phyloP scores from a whole-genome alignment of 1,140 invertebrate genomes.

The Anthonomus grandis region DNA sequence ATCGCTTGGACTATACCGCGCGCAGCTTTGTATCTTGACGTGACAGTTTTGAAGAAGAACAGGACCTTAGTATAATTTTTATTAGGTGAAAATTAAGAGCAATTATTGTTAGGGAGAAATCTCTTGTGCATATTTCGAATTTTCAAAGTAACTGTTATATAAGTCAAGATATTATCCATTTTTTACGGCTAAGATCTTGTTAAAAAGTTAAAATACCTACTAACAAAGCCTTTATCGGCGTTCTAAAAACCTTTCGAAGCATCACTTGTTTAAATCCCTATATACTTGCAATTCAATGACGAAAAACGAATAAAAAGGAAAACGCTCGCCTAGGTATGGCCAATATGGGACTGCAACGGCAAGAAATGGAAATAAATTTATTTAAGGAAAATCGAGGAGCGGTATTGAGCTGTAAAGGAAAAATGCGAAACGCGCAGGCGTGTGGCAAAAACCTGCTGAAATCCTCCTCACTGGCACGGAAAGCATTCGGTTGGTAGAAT shows the following conservation, averaged over 20 bases:
- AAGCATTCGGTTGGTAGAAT: too few relatives aligned
- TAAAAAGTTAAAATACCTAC: background rate
- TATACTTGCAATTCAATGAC: background rate
- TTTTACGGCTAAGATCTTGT: background rate
- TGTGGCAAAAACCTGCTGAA: conserved; percentile 3
- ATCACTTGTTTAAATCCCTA: background rate
- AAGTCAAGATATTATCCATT: background rate
- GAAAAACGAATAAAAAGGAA: background rate
- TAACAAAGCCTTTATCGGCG: background rate
- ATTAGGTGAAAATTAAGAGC: too few relatives aligned
- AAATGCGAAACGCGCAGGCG: conserved; percentile 4
- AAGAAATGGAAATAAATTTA: conserved; percentile 13
- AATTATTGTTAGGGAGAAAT: too few relatives aligned
- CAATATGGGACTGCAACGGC: background rate
- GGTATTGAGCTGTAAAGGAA: conserved; percentile 15
- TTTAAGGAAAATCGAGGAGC: conserved; percentile 7
- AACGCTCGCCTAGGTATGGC: background rate
- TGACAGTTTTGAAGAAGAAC: too few relatives aligned
- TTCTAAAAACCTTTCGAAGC: background rate
- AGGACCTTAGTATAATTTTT: too few relatives aligned
- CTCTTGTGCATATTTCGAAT: too few relatives aligned
- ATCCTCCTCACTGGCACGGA: too few relatives aligned
- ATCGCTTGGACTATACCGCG: too few relatives aligned
- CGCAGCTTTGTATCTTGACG: too few relatives aligned
- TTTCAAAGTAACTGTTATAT: too few relatives aligned